Percentiles rank a stretch among this genome's conserved stretches.
Conservation (phyloP, 2,888 invertebrate species). For the Plebejus anna region DNA sequence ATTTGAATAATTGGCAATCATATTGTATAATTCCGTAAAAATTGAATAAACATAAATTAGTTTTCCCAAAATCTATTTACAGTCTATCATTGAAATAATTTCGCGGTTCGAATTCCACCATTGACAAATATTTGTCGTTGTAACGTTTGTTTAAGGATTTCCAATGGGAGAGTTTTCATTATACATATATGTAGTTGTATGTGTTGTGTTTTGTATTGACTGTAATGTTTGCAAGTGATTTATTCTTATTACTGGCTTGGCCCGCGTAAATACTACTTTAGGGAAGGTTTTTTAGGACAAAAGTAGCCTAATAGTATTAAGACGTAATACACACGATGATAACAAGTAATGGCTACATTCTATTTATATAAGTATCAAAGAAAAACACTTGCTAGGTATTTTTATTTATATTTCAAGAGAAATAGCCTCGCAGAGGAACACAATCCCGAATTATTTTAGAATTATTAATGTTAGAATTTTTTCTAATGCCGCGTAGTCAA, state of each 20-base stretch:
- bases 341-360: too few species aligned
- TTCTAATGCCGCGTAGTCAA: too few species aligned
- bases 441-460: too few species aligned
- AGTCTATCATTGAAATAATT: constrained; percentile 17
- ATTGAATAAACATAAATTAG: neutral
- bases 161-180: constrained; percentile 20
- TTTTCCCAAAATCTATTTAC: constrained; percentile 12
- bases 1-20: constrained; percentile 12
- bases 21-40: constrained; percentile 1
- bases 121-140: constrained; percentile 25
- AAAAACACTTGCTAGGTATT: too few species aligned
- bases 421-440: too few species aligned
- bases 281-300: neutral
- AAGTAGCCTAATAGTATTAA: too few species aligned
- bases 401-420: too few species aligned
- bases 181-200: neutral
- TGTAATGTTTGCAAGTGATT: neutral
- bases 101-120: constrained; percentile 11
- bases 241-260: neutral
- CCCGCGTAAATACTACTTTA: neutral
- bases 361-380: too few species aligned
- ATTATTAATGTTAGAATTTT: too few species aligned
- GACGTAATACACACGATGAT: too few species aligned
- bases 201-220: neutral
- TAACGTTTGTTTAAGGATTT: constrained; percentile 25